phyloP scores from a whole-genome alignment of 2,113 vertebrate species.

The Phocoena sinus region DNA sequence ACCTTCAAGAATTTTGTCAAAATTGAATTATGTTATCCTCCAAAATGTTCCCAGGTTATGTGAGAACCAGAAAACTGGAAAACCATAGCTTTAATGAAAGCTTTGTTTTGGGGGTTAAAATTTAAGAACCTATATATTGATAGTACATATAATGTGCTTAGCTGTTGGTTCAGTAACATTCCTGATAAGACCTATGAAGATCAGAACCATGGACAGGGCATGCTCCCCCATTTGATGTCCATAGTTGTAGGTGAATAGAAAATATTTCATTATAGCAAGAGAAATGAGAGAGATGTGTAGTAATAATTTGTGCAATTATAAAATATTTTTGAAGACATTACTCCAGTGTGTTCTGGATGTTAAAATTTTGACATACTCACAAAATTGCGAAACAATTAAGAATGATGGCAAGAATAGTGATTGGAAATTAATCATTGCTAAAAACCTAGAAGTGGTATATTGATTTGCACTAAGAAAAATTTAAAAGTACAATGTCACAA shows the following conservation, averaged over 20 bases:
- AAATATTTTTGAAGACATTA: background rate
- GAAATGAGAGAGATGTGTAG: background rate
- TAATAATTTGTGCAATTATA: background rate
- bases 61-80: background rate
- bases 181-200: background rate
- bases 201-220: background rate
- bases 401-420: background rate
- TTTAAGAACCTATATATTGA: background rate
- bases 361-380: background rate
- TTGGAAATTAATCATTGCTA: constrained; percentile 29
- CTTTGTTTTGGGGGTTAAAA: background rate
- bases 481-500: constrained; percentile 8
- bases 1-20: constrained; percentile 13
- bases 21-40: background rate
- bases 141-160: background rate
- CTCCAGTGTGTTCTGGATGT: background rate
- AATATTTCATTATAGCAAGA: background rate
- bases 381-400: constrained; percentile 1
- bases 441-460: constrained; percentile 3
- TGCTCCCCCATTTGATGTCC: background rate
- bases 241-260: background rate
- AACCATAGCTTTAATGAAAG: background rate
- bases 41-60: background rate
- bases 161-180: background rate
- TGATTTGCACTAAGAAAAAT: constrained; percentile 41